Percentiles rank a stretch among this genome's conserved stretches.
Evolutionary conservation across 37 sponge, comb jelly and placozoan species (phyloP).

Genomic region (Hormiphora californensis): DNA sequence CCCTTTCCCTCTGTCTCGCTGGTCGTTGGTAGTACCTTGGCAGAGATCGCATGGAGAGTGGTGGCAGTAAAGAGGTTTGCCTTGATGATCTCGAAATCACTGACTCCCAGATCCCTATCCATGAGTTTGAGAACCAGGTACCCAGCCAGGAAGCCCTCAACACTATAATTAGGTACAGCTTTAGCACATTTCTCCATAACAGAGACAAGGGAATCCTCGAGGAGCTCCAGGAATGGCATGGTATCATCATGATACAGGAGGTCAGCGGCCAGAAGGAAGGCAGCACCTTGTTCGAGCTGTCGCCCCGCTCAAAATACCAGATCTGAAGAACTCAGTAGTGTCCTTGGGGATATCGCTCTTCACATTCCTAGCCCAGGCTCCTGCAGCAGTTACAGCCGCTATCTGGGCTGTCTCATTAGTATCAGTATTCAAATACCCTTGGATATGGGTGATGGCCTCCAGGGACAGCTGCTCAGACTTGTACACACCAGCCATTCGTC

Average conservation of each 20-base stretch:
- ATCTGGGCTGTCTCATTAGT: conserved; percentile 26
- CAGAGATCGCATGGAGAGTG: not conserved
- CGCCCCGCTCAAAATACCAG: conserved; percentile 3
- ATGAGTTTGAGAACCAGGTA: not conserved
- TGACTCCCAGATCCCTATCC: not conserved
- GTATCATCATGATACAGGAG: not conserved
- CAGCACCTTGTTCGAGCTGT: conserved; percentile 20
- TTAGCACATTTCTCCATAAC: not conserved
- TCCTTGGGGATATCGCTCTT: not conserved
- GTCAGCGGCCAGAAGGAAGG: conserved; percentile 5
- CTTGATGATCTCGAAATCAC: not conserved
- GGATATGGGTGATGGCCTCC: not conserved
- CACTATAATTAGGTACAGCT: not conserved
- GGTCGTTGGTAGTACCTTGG: not conserved
- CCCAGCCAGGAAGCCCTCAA: not conserved
- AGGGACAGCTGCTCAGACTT: not conserved
- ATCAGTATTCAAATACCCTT: not conserved
- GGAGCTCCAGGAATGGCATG: not conserved
- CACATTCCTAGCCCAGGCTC: not conserved
- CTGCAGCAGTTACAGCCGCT: not conserved
- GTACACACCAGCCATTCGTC: not conserved
- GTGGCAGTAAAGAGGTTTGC: conserved; percentile 1
- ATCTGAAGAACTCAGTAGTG: conserved; percentile 2
- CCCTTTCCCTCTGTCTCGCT: not conserved
- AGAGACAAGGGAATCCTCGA: not conserved